A percentile compares a stretch with the other conserved stretches of the same genome.
These are phyloP conservation scores for Sinocyclocheilus grahami DNA, from an alignment of 2,113 vertebrate genomes.

Conservation along the genomic window DNA sequence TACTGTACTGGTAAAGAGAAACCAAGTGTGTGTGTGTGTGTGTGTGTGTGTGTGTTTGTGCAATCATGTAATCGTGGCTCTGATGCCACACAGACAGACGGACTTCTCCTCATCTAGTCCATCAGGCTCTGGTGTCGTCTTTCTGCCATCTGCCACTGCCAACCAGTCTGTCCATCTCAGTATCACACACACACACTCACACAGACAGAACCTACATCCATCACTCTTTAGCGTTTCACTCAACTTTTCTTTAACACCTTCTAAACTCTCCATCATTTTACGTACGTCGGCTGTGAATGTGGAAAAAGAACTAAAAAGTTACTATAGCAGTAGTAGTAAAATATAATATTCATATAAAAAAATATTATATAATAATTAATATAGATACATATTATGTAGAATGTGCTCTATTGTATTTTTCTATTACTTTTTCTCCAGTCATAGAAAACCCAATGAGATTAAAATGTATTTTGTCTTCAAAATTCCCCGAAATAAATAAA, in stretches of 20 bases:
- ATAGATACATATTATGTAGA: no score
- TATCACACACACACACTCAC: conserved; percentile 56
- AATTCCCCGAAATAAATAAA: no score
- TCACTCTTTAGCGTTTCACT: conserved; percentile 11
- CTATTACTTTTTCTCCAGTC: no score
- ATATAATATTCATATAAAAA: no score
- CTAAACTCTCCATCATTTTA: neutral
- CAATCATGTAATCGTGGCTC: conserved; percentile 41
- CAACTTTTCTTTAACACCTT: conserved; percentile 20
- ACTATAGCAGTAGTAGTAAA: no score
- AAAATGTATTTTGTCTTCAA: no score
- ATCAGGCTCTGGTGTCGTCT: conserved; percentile 74
- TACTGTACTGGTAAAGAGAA: neutral
- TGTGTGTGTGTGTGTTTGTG: conserved; percentile 5
- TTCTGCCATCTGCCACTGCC: conserved; percentile 76
- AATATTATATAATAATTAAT: no score
- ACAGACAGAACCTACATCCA: neutral
- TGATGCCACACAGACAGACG: conserved; percentile 67
- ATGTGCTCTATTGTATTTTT: no score
- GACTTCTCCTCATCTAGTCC: conserved; percentile 67
- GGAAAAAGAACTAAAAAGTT: neutral
- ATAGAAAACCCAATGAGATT: no score
- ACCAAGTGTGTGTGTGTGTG: conserved; percentile 16
- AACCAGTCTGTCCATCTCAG: conserved; percentile 57
- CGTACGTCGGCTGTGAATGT: neutral